Evolutionary conservation across 2,888 invertebrate genomes (phyloP).

Genomic region (Coleophora deauratella): DNA sequence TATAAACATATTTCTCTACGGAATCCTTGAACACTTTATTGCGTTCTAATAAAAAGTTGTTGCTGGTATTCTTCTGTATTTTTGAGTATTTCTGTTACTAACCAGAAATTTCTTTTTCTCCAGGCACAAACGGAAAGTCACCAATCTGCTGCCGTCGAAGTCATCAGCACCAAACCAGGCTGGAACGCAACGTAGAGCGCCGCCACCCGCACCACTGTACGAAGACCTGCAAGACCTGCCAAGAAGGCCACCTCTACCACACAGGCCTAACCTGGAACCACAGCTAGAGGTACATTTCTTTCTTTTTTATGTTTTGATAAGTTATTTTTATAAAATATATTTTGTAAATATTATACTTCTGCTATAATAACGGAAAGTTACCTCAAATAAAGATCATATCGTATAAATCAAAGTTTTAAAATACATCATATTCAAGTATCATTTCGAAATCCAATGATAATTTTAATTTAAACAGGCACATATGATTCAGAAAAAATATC

Average conservation of each 20-base stretch:
- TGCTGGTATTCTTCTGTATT: neutral
- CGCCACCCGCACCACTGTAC: conserved; percentile 79
- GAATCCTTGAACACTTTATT: too few species aligned
- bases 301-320: neutral
- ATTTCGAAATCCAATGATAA: too few species aligned
- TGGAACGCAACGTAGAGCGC: conserved; percentile 64
- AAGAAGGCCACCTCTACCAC: conserved; percentile 65
- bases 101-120: conserved; percentile 52
- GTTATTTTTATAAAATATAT: too few species aligned
- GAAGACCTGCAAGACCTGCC: conserved; percentile 84
- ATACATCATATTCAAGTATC: too few species aligned
- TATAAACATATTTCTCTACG: too few species aligned
- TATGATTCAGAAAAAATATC: too few species aligned
- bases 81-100: neutral
- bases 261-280: conserved; percentile 60
- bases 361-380: too few species aligned
- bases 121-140: conserved; percentile 91
- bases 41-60: neutral
- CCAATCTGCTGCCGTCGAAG: conserved; percentile 88
- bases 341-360: too few species aligned
- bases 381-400: too few species aligned
- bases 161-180: conserved; percentile 75
- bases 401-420: too few species aligned
- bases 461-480: too few species aligned
- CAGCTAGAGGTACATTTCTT: conserved; percentile 52